phyloP scores from a whole-genome alignment of 2,888 invertebrate genomes.

The Lymantria dispar region DNA sequence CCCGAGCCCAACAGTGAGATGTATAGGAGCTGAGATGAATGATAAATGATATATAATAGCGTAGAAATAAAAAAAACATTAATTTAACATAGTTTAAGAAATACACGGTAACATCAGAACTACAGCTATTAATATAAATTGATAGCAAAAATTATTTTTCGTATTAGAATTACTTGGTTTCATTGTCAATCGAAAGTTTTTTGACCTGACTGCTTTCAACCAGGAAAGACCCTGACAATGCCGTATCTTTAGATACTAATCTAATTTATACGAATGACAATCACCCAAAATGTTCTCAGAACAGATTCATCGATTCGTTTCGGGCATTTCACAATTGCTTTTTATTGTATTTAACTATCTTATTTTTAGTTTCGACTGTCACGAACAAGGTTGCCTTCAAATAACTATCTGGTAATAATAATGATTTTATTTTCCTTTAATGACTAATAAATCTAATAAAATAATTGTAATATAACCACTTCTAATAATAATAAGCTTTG shows the following conservation, averaged over 20 bases:
- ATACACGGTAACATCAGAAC: no score
- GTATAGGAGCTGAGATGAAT: no score
- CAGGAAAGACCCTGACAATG: slow-evolving; percentile 5
- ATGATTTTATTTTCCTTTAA: neutral
- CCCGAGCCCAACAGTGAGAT: no score
- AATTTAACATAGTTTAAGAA: no score
- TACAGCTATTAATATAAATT: no score
- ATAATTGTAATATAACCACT: no score
- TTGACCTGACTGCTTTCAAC: slow-evolving; percentile 2
- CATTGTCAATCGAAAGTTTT: slow-evolving; percentile 1
- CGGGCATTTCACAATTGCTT: slow-evolving; percentile 12
- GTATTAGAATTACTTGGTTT: neutral
- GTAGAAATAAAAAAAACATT: no score
- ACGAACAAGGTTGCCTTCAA: neutral
- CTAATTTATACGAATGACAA: slow-evolving; percentile 16
- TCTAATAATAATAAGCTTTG: no score
- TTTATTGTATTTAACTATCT: neutral
- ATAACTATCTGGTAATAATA: neutral
- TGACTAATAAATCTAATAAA: no score
- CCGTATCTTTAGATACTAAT: slow-evolving; percentile 18
- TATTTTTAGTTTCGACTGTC: neutral
- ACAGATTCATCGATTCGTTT: slow-evolving; percentile 2
- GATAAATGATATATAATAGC: no score
- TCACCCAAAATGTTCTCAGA: slow-evolving; percentile 18
- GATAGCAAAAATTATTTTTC: no score